Evolutionary conservation across 1,140 invertebrate species (phyloP), one percentile per base, ranked within the genome.

Genomic region (Dendrolimus punctatus): DNA sequence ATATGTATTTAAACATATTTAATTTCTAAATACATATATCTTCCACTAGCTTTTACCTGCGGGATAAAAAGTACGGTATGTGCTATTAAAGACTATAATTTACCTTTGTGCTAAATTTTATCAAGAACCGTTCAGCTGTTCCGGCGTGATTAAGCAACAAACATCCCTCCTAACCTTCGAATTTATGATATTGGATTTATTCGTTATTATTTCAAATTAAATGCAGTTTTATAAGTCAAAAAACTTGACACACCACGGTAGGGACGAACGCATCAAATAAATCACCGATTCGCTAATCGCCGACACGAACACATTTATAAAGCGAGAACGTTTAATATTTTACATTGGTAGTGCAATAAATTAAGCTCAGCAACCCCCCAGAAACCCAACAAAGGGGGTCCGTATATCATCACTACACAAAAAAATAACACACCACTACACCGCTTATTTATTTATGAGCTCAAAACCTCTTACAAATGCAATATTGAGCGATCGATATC

Each of bases 391-490:
- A 80, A 77, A 70, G 71, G 68, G 68, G 72, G 66, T 59, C 64
- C 67, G 70, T 77, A 78, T 69, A 75, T 75, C 71, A 76, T 71
- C 70, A 62, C 64, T 65, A 39, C 60, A 70, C 63, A 75, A 82
- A 66, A 76, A 78, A 72, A 67, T 55, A 68, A 81, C 77, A 83
- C 75, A 66, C 76, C 73, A 75, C 77, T 72, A 81, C 73, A 80
- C 69, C 59, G 76, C 78, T 81, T 81, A 81, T 81, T 81, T 84
- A 84, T 84, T 84, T 84, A 84, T 81, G 77, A 80, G 75, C 70
- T 73, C 77, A 76, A 80, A 81, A 76, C 80, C 79, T 71, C 66
- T 70, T 77, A 75, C 77, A 69, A 71, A 72, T 52, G 66, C 60
- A 61, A 80, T 80, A 74, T 78, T 74, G 64, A 73, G 70, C 76